Evolutionary conservation across 2,113 vertebrate genomes (phyloP).

Genomic region (Upupa epops): DNA sequence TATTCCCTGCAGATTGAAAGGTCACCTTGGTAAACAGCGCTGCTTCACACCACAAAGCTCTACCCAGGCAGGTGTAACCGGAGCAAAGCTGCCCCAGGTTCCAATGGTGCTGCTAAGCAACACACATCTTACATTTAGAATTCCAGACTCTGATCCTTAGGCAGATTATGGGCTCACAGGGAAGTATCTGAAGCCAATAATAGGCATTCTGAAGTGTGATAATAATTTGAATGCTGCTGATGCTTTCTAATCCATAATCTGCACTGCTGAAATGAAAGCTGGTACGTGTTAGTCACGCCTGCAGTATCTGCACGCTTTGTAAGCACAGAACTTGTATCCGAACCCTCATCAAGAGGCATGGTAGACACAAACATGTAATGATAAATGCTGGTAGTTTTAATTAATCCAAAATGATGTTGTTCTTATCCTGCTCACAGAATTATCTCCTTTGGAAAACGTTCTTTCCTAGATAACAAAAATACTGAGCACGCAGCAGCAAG

Average conservation of each 20-base stretch:
- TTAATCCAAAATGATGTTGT: background rate
- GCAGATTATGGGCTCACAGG: background rate
- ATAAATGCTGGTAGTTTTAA: background rate
- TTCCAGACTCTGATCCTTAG: background rate
- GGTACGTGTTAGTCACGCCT: background rate
- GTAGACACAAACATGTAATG: background rate
- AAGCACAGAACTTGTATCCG: background rate
- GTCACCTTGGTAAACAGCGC: background rate
- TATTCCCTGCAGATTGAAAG: background rate
- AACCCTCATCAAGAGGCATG: background rate
- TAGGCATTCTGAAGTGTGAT: background rate
- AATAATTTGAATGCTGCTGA: conserved; percentile 12
- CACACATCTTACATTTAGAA: background rate
- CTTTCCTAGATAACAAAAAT: background rate
- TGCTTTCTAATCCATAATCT: background rate
- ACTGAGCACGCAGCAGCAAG: background rate
- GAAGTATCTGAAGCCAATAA: background rate
- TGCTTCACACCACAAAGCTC: background rate
- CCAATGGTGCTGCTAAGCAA: conserved; percentile 36
- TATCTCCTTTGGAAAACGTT: background rate
- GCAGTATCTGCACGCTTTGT: background rate
- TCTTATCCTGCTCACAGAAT: background rate
- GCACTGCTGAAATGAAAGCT: background rate
- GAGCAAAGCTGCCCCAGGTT: background rate
- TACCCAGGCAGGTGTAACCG: background rate